phyloP scores from a whole-genome alignment of 2,888 invertebrate genomes.

The Agrotis exclamationis region DNA sequence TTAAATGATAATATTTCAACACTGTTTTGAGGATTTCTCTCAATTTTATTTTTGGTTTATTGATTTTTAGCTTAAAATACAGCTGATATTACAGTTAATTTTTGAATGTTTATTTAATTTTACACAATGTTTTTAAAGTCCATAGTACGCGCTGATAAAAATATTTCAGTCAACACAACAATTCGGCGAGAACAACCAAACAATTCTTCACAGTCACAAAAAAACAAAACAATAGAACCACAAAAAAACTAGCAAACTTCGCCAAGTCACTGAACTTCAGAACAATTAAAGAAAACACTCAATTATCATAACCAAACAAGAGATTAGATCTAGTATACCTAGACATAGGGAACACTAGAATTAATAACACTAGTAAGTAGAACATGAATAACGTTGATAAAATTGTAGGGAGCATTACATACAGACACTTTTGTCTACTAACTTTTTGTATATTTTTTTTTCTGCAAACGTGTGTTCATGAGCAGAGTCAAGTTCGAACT shows the following conservation, averaged over 20 bases:
- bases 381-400: constrained; percentile 83
- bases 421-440: constrained; percentile 9
- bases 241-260: constrained; percentile 25
- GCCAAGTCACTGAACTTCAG: constrained; percentile 26
- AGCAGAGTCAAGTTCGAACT: constrained; percentile 71
- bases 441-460: constrained; percentile 23
- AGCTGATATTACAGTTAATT: background rate
- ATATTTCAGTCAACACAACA: background rate
- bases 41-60: background rate
- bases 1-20: background rate
- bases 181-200: background rate
- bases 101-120: constrained; percentile 9
- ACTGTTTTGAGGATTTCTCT: background rate
- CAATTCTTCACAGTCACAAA: background rate
- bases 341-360: constrained; percentile 84
- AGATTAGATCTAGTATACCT: constrained; percentile 76
- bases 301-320: constrained; percentile 56
- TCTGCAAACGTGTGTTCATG: constrained; percentile 60
- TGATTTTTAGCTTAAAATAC: background rate
- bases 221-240: constrained; percentile 27
- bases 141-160: background rate
- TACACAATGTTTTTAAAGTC: background rate
- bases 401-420: constrained; percentile 75
- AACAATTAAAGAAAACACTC: constrained; percentile 27
- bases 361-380: constrained; percentile 82